Percentiles rank a stretch among this genome's conserved stretches.
These are phyloP conservation scores for Cyphomyrus plagiostoma DNA, from an alignment of 2,113 vertebrate species.

Conservation along the genomic window DNA sequence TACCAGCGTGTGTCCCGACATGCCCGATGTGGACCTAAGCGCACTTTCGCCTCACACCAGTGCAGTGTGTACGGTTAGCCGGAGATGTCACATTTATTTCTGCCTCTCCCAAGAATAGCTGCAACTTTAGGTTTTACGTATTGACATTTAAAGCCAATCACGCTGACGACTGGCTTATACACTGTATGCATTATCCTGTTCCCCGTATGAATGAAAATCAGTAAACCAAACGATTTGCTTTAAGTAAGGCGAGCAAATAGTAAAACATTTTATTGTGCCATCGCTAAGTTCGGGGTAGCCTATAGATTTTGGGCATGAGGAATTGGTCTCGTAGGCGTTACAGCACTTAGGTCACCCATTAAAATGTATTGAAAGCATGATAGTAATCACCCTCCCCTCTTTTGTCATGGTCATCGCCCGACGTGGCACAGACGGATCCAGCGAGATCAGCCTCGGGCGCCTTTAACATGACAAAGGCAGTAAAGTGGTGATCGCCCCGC, in stretches of 20 bases:
- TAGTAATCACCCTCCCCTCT: not conserved
- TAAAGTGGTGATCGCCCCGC: slow-evolving; percentile 47
- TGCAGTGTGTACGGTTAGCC: not conserved
- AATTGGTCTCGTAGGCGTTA: not conserved
- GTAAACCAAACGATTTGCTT: not conserved
- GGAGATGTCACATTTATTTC: not conserved
- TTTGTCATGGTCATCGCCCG: slow-evolving; percentile 10
- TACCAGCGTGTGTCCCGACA: not conserved
- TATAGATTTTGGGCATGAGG: not conserved
- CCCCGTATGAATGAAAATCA: not conserved
- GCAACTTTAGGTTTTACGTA: not conserved
- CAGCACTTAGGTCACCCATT: not conserved
- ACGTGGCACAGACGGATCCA: slow-evolving; percentile 5
- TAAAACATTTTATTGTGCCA: not conserved
- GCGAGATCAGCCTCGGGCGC: slow-evolving; percentile 42
- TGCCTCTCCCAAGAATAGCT: not conserved
- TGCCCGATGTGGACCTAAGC: not conserved
- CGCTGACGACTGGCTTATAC: not conserved
- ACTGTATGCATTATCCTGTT: not conserved
- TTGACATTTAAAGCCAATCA: not conserved
- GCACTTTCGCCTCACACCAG: not conserved
- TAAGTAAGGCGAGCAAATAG: not conserved
- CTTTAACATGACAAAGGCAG: slow-evolving; percentile 58
- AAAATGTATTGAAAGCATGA: not conserved
- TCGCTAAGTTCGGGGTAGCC: not conserved